Evolutionary conservation across 1,140 invertebrate genomes (phyloP), one percentile per base, ranked within the genome.

Genomic region (Colletes gigas): DNA sequence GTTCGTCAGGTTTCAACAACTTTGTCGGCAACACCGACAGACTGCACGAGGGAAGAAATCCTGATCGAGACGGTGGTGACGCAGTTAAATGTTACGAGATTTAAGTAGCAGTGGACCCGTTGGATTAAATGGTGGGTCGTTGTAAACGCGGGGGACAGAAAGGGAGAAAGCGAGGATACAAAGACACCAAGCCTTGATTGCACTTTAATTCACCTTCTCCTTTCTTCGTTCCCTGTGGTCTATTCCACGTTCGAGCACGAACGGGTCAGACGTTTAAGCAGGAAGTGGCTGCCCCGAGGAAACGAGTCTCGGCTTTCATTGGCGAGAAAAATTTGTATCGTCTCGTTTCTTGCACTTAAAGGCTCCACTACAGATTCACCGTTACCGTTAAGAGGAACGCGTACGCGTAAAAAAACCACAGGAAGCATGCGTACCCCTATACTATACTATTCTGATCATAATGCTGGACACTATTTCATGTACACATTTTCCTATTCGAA

Each of bases 251-350:
- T 88, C 76, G 86, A 86, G 82, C 77, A 71, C 72, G 83, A 85
- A 90, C 86, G 81, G 86, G 76, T 83, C 84, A 78, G 73, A 60
- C 80, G 55, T 89, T 89, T 90, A 91, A 91, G 88, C 86, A 91
- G 90, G 89, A 92, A 91, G 86, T 85, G 86, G 10, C 0, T 83
- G 85, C 79, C 77, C 83, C 80, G 73, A 88, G 85, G 81, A 84
- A 84, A 88, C 50, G 30, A 75, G 41, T 81, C 52, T 82, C 74
- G 17, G 66, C 80, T 85, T 89, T 89, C 86, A 89, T 89, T 88
- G 81, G 76, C 84, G 85, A 89, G 86, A 87, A 89, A 88, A 91
- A 81, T 91, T 91, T 90, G 91, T 82, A 90, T 90, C 83, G 83
- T 90, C 85, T 89, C 88, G 88, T 89, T 89, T 84, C 81, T 70